phyloP scores from a whole-genome alignment of 2,113 vertebrate genomes.

The Dissostichus mawsoni region DNA sequence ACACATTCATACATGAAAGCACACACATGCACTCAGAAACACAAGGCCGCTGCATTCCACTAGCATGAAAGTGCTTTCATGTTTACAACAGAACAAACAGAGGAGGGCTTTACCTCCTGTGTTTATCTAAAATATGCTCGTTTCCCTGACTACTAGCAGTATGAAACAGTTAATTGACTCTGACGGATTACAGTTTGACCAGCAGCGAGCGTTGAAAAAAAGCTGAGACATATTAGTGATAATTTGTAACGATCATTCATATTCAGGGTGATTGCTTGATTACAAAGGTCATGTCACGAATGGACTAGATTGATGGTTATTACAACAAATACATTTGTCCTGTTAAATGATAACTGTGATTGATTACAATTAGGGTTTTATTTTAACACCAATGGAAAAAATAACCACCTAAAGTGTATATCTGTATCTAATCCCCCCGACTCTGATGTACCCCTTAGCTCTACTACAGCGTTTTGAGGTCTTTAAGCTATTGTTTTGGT shows the following conservation, averaged over 20 bases:
- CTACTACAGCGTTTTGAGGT: neutral
- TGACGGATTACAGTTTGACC: slow-evolving; percentile 42
- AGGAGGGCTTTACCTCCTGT: slow-evolving; percentile 69
- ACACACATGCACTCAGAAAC: slow-evolving; percentile 46
- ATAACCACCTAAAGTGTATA: neutral
- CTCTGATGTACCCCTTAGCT: neutral
- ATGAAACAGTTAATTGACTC: slow-evolving; percentile 64
- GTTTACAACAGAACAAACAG: slow-evolving; percentile 77
- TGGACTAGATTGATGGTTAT: neutral
- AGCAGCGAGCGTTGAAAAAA: slow-evolving; percentile 31
- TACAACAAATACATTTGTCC: neutral
- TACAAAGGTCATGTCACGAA: slow-evolving; percentile 22
- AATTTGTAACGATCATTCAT: slow-evolving; percentile 28
- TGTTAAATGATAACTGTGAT: neutral
- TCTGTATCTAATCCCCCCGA: neutral
- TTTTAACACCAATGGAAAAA: neutral
- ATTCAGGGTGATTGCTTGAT: slow-evolving; percentile 14
- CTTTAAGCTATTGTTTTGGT: neutral
- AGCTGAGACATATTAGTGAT: slow-evolving; percentile 8
- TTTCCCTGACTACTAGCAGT: slow-evolving; percentile 68
- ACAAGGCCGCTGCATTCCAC: slow-evolving; percentile 56
- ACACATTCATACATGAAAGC: slow-evolving; percentile 55
- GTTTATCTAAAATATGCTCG: slow-evolving; percentile 74
- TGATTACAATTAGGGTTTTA: neutral
- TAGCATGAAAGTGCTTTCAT: slow-evolving; percentile 74